phyloP scores from a whole-genome alignment of 2,797 vertebrate species.

The Lutjanus argentimaculatus region DNA sequence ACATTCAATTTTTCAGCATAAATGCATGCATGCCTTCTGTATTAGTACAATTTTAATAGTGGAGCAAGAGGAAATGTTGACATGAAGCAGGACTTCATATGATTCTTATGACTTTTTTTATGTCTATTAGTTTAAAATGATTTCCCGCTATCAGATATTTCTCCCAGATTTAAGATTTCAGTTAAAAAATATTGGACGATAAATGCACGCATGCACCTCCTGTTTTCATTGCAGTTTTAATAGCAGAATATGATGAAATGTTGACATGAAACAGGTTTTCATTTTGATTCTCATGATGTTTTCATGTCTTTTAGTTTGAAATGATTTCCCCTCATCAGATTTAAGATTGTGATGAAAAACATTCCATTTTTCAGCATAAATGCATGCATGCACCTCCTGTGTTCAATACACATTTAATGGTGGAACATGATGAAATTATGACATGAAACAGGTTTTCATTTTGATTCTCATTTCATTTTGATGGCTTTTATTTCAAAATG shows the following conservation, averaged over 20 bases:
- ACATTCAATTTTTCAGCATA: constrained; percentile 19
- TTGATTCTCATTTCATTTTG: not conserved
- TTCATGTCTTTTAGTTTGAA: too few species aligned
- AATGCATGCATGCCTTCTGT: constrained; percentile 45
- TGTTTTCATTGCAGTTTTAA: too few species aligned
- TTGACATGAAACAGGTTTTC: too few species aligned
- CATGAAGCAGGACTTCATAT: not conserved
- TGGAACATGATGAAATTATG: too few species aligned
- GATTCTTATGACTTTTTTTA: not conserved
- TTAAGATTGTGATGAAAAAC: too few species aligned
- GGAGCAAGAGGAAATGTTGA: not conserved
- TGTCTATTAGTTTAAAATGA: not conserved
- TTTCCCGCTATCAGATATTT: constrained; percentile 8
- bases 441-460: not conserved
- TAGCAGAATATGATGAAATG: too few species aligned
- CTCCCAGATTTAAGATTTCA: constrained; percentile 32
- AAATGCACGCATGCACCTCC: too few species aligned
- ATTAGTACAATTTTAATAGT: constrained; percentile 19
- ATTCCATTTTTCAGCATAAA: too few species aligned
- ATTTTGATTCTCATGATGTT: too few species aligned
- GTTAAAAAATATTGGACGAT: not conserved
- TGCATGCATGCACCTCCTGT: too few species aligned
- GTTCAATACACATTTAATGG: too few species aligned
- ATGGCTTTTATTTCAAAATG: not conserved
- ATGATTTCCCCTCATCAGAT: too few species aligned